Conservation (phyloP, 2,113 vertebrate genomes). For the Herpailurus yagouaroundi region DNA sequence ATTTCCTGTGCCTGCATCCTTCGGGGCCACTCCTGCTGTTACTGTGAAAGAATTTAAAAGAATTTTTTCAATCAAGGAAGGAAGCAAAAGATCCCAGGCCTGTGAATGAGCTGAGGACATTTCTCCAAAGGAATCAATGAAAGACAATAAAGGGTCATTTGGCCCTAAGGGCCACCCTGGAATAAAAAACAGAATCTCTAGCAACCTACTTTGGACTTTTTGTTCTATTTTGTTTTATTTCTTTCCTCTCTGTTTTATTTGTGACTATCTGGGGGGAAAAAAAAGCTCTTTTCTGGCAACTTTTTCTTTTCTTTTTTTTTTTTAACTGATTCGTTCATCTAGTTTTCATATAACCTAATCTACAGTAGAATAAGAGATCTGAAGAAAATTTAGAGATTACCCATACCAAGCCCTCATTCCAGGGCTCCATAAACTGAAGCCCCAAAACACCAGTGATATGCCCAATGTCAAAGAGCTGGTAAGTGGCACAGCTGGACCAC, state of each 20-base stretch:
- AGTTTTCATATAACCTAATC: conserved; percentile 3
- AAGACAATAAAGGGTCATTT: conserved; percentile 52
- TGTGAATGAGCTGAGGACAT: conserved; percentile 67
- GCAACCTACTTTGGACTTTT: conserved; percentile 55
- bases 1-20: conserved; percentile 56
- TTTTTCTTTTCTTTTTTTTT: background rate
- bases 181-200: conserved; percentile 40
- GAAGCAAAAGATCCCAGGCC: conserved; percentile 61
- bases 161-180: background rate
- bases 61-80: conserved; percentile 65
- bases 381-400: background rate
- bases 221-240: conserved; percentile 23
- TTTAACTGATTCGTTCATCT: background rate
- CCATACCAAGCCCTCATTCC: background rate
- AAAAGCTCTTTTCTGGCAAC: background rate
- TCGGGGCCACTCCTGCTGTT: conserved; percentile 59
- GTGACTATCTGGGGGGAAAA: background rate
- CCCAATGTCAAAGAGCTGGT: background rate
- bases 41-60: conserved; percentile 70
- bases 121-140: conserved; percentile 60
- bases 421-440: background rate
- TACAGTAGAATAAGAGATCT: background rate
- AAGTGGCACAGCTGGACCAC: background rate
- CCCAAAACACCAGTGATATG: background rate
- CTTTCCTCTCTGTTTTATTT: conserved; percentile 43